Conservation (phyloP, 2,113 vertebrate species). For the Macroglossus sobrinus region DNA sequence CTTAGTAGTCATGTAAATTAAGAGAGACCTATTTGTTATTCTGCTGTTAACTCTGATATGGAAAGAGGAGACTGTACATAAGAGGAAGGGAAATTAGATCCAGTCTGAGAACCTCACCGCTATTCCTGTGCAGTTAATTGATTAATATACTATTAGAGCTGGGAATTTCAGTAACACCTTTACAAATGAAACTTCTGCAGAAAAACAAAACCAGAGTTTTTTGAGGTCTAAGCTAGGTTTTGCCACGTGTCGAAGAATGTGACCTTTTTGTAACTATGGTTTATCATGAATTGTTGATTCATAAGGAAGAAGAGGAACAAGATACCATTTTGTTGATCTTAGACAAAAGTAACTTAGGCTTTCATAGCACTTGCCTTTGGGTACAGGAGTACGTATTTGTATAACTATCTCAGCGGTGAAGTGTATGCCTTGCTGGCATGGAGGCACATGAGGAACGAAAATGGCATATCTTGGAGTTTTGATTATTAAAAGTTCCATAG, state of each 20-base stretch:
- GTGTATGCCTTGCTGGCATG: neutral
- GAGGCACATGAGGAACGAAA: neutral
- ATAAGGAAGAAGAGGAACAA: neutral
- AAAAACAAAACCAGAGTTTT: neutral
- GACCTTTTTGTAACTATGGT: neutral
- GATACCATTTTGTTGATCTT: neutral
- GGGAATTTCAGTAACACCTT: neutral
- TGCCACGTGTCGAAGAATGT: neutral
- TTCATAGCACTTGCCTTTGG: neutral
- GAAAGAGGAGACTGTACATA: neutral
- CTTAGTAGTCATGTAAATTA: neutral
- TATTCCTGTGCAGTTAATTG: neutral
- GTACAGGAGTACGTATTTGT: neutral
- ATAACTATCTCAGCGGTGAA: neutral
- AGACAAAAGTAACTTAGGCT: neutral
- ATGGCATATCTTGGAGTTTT: neutral
- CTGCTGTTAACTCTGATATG: neutral
- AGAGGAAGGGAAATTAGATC: neutral
- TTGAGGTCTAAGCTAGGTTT: neutral
- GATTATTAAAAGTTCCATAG: neutral
- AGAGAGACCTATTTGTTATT: neutral
- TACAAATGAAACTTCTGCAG: neutral
- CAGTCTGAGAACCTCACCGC: neutral
- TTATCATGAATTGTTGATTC: neutral
- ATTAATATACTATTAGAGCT: neutral